Conservation (phyloP, 2,797 vertebrate genomes). For the Aselliscus stoliczkanus region DNA sequence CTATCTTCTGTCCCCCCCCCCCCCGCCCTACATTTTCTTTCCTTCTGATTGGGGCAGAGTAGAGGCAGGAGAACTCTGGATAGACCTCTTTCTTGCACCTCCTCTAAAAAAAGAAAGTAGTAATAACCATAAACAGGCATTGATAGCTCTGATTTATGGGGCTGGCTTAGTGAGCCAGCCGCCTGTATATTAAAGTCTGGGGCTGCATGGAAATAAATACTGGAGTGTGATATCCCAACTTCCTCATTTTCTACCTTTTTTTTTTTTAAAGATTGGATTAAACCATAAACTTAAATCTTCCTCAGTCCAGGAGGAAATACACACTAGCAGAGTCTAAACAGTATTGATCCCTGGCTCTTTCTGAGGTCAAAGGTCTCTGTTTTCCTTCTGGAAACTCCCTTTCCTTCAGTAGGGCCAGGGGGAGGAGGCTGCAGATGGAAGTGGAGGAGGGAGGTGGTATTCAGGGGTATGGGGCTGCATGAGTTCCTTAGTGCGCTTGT, state of each 20-base stretch:
- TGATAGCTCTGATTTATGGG: constrained; percentile 72
- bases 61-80: neutral
- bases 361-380: constrained; percentile 64
- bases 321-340: constrained; percentile 50
- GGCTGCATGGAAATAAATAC: constrained; percentile 69
- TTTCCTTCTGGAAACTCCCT: neutral
- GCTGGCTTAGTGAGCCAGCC: constrained; percentile 39
- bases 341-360: constrained; percentile 63
- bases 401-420: neutral
- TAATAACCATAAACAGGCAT: constrained; percentile 70
- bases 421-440: neutral
- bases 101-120: constrained; percentile 26
- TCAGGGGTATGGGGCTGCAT: neutral
- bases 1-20: neutral
- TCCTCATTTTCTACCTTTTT: constrained; percentile 49
- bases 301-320: constrained; percentile 58
- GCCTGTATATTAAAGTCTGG: constrained; percentile 43
- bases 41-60: neutral
- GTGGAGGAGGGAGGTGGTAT: neutral
- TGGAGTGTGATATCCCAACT: constrained; percentile 70
- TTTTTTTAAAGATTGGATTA: constrained; percentile 43
- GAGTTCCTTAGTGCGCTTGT: neutral
- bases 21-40: neutral
- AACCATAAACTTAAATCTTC: constrained; percentile 62
- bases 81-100: neutral